These are phyloP conservation scores for Clistopyga incitator DNA, from an alignment of 2,888 invertebrate genomes.

Conservation along the genomic window DNA sequence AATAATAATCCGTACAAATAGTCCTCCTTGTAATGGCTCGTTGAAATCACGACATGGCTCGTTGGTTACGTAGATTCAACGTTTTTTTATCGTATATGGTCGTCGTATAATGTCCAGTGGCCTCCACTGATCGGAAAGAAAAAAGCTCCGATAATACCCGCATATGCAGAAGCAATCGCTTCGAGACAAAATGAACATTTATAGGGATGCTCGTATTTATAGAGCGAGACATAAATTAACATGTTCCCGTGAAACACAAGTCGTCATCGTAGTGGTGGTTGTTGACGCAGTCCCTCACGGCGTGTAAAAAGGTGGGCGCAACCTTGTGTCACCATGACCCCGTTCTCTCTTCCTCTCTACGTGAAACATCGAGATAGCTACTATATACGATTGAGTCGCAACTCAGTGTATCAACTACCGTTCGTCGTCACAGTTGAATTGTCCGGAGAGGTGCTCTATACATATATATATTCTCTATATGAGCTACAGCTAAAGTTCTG, in stretches of 20 bases:
- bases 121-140: not conserved
- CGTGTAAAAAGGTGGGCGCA: conserved; percentile 63
- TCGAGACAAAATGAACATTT: conserved; percentile 30
- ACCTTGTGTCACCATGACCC: conserved; percentile 73
- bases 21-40: no score
- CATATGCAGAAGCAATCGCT: not conserved
- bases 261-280: conserved; percentile 58
- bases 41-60: no score
- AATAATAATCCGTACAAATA: no score
- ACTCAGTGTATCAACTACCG: conserved; percentile 8
- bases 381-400: conserved; percentile 6
- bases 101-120: not conserved
- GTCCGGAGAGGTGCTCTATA: conserved; percentile 33
- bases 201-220: conserved; percentile 70
- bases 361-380: conserved; percentile 36
- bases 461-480: not conserved
- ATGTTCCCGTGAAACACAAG: conserved; percentile 73
- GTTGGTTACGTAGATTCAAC: not conserved
- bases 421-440: conserved; percentile 61
- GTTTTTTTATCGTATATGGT: not conserved
- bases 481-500: not conserved
- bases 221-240: conserved; percentile 76
- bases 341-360: conserved; percentile 60
- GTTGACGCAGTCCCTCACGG: conserved; percentile 32
- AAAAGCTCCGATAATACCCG: conserved; percentile 12